Percentiles rank a stretch among this genome's conserved stretches.
Evolutionary conservation across 2,888 invertebrate genomes (phyloP).

Genomic region (Cartodere bifasciata): DNA sequence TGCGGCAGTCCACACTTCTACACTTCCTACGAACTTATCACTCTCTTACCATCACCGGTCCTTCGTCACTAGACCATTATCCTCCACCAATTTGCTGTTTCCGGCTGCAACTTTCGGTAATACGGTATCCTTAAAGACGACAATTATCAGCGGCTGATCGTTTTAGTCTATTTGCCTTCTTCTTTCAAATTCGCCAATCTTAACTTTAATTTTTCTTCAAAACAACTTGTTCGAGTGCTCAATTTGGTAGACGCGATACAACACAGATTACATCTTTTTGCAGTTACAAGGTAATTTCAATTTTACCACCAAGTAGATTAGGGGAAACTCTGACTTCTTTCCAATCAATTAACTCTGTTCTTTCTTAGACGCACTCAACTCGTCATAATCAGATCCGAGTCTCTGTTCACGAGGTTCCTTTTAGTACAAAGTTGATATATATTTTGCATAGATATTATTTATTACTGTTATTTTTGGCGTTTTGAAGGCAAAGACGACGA

Average conservation of each 20-base stretch:
- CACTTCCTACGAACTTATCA: conserved; percentile 33
- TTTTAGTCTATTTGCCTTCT: no score
- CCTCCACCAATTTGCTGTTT: no score
- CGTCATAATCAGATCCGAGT: conserved; percentile 8
- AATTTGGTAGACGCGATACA: no score
- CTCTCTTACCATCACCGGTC: conserved; percentile 29
- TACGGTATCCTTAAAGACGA: no score
- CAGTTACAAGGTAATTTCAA: no score
- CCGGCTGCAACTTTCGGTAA: conserved; percentile 6
- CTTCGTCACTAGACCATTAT: conserved; percentile 18
- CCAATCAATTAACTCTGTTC: not conserved
- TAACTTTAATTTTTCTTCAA: not conserved
- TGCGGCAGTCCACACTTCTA: conserved; percentile 43
- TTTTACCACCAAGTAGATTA: no score
- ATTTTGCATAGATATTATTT: conserved; percentile 18
- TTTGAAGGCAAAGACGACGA: conserved; percentile 29
- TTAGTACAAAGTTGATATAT: conserved; percentile 29
- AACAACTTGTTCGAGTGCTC: no score
- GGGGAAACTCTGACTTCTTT: no score
- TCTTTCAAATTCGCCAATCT: conserved; percentile 1
- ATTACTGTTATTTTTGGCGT: conserved; percentile 25
- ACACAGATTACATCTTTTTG: no score
- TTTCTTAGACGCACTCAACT: not conserved
- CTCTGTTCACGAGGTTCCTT: conserved; percentile 25
- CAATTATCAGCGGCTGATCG: no score